These are phyloP conservation scores for Mionectes olivaceus DNA, from an alignment of 2,797 vertebrate genomes.

Conservation along the genomic window DNA sequence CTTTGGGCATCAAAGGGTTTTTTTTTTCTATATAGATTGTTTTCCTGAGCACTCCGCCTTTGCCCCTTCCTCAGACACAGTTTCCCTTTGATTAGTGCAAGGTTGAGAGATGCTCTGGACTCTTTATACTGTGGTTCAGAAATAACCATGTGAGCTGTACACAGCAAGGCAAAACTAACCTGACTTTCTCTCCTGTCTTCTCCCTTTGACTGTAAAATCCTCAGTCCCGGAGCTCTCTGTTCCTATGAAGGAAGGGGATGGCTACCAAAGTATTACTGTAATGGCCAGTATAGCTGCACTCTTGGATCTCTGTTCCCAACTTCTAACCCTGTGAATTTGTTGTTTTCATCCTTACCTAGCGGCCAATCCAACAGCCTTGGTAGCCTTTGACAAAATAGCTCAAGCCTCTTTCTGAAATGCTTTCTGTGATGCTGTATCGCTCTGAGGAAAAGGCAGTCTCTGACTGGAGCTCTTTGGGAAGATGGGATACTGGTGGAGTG, in stretches of 20 bases:
- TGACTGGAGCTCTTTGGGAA: conserved; percentile 29
- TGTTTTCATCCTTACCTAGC: conserved; percentile 15
- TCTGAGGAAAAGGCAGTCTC: conserved; percentile 15
- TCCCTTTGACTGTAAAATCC: conserved; percentile 23
- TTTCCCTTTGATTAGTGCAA: conserved; percentile 45
- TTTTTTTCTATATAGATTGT: conserved; percentile 69
- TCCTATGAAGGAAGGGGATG: conserved; percentile 78
- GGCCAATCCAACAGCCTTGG: conserved; percentile 34
- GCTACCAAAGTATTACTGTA: conserved; percentile 72
- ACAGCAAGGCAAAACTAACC: conserved; percentile 39
- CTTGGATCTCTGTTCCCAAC: conserved; percentile 27
- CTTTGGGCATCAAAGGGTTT: conserved; percentile 73
- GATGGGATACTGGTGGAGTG: conserved; percentile 9
- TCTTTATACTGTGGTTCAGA: conserved; percentile 27
- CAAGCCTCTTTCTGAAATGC: conserved; percentile 59
- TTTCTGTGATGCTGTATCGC: conserved; percentile 58
- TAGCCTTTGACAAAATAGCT: conserved; percentile 48
- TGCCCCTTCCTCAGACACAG: conserved; percentile 38
- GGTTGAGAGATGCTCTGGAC: conserved; percentile 51
- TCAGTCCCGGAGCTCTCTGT: conserved; percentile 43
- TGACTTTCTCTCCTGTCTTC: neutral
- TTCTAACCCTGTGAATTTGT: conserved; percentile 38
- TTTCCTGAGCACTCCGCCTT: conserved; percentile 59
- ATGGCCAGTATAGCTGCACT: conserved; percentile 70
- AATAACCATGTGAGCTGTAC: conserved; percentile 38